Evolutionary conservation across 1,140 invertebrate species (phyloP).

Genomic region (Aphaenogaster ashmeadi): DNA sequence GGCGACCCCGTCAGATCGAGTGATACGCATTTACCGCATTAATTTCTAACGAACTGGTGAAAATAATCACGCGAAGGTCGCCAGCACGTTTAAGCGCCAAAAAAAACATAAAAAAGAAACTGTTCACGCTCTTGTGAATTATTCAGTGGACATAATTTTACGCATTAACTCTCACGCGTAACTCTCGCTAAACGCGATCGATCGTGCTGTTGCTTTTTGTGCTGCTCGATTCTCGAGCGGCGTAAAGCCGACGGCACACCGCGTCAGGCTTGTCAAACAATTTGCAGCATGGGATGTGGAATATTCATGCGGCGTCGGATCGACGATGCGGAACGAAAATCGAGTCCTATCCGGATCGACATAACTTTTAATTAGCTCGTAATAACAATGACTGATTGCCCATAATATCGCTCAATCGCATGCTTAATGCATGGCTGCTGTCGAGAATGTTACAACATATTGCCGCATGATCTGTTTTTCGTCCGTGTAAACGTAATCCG

Average conservation of each 20-base stretch:
- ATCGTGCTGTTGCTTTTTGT: slow-evolving; percentile 37
- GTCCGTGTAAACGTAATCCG: not conserved
- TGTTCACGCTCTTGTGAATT: not conserved
- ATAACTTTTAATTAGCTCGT: slow-evolving; percentile 49
- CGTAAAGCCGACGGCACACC: not conserved
- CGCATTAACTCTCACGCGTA: slow-evolving; percentile 31
- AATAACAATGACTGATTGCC: slow-evolving; percentile 41
- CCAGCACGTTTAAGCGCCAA: not conserved
- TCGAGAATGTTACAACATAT: slow-evolving; percentile 14
- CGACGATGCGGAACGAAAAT: slow-evolving; percentile 32
- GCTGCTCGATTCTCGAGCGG: slow-evolving; percentile 8
- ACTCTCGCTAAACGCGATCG: slow-evolving; percentile 23
- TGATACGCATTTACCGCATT: not conserved
- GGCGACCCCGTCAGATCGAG: not conserved
- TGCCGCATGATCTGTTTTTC: slow-evolving; percentile 30
- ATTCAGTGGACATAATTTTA: slow-evolving; percentile 43
- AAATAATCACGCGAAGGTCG: slow-evolving; percentile 21
- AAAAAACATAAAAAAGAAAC: slow-evolving; percentile 8
- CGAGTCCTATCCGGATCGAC: not conserved
- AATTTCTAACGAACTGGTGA: slow-evolving; percentile 17
- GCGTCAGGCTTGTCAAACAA: slow-evolving; percentile 33
- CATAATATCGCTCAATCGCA: slow-evolving; percentile 29
- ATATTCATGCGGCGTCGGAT: slow-evolving; percentile 42
- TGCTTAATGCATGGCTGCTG: slow-evolving; percentile 31
- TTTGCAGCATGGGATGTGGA: slow-evolving; percentile 27